These are phyloP conservation scores for Dolichopus griseipennis DNA, from an alignment of 2,888 invertebrate species.

Conservation along the genomic window DNA sequence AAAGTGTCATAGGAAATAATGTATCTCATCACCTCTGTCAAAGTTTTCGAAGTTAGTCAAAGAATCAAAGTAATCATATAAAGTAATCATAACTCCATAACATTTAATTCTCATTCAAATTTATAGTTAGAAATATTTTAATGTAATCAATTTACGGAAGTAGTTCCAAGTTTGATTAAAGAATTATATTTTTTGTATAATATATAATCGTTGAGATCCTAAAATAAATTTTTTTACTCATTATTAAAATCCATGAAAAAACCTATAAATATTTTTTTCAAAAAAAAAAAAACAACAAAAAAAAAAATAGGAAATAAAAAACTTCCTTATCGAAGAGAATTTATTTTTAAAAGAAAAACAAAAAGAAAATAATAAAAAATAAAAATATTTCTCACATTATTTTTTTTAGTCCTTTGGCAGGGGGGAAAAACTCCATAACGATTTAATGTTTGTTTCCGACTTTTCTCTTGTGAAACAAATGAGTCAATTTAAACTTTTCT, in stretches of 20 bases:
- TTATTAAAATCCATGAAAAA: neutral
- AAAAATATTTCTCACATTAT: neutral
- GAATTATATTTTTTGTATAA: no score
- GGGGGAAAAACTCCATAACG: neutral
- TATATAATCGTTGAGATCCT: no score
- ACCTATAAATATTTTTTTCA: neutral
- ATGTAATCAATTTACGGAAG: no score
- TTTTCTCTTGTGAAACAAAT: neutral
- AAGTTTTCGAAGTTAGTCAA: no score
- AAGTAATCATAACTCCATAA: no score
- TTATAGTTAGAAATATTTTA: neutral
- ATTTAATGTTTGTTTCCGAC: conserved; percentile 1
- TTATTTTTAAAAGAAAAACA: neutral
- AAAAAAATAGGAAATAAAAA: neutral
- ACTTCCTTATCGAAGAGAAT: neutral
- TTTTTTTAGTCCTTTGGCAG: no score
- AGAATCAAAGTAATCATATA: no score
- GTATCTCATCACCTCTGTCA: no score
- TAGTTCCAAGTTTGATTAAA: no score
- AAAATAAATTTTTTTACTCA: no score
- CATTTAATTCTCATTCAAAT: no score
- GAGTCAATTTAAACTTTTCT: neutral
- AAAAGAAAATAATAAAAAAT: neutral
- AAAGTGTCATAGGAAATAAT: no score
- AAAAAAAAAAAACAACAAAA: neutral